Percentiles rank a stretch among this genome's conserved stretches.
phyloP scores from a whole-genome alignment of 2,888 invertebrate species.

The Seira ritae region DNA sequence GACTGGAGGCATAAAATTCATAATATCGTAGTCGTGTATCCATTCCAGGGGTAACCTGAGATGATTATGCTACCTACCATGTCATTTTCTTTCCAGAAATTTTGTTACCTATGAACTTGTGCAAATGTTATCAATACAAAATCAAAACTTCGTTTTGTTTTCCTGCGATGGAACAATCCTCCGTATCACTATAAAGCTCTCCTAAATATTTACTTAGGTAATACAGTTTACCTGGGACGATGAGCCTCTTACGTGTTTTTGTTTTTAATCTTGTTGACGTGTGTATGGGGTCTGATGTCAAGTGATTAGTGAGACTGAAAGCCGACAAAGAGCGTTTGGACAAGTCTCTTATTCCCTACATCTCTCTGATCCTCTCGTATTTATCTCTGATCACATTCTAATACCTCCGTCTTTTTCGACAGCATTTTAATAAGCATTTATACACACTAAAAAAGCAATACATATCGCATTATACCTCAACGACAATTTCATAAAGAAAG shows the following conservation, averaged over 20 bases:
- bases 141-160: too few relatives aligned
- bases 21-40: too few relatives aligned
- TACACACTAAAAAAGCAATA: not conserved
- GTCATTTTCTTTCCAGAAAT: too few relatives aligned
- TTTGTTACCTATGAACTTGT: too few relatives aligned
- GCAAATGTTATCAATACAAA: too few relatives aligned
- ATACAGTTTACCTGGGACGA: too few relatives aligned
- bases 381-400: constrained; percentile 50
- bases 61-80: too few relatives aligned
- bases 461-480: not conserved
- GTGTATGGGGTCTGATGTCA: constrained; percentile 71
- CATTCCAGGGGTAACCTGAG: too few relatives aligned
- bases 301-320: constrained; percentile 70
- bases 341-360: constrained; percentile 46
- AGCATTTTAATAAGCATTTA: not conserved
- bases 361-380: constrained; percentile 11
- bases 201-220: too few relatives aligned
- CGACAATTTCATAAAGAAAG: not conserved
- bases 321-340: constrained; percentile 69
- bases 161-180: too few relatives aligned
- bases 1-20: too few relatives aligned
- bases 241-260: not conserved
- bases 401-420: not conserved
- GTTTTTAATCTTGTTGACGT: constrained; percentile 65
- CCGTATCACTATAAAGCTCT: too few relatives aligned